Conservation (phyloP, 2,888 invertebrate genomes). For the Archips crataeganus region DNA sequence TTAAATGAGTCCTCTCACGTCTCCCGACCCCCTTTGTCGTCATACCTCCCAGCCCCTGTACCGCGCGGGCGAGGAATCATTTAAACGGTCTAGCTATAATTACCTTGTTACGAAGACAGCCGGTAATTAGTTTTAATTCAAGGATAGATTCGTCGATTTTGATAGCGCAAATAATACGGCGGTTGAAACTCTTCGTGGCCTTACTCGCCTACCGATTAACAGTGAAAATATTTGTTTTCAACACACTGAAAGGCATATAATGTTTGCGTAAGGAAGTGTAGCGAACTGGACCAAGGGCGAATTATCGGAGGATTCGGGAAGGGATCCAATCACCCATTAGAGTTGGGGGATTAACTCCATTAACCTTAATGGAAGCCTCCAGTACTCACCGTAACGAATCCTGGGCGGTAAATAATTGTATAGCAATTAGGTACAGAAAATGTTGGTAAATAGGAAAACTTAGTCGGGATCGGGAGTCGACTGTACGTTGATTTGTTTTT, state of each 20-base stretch:
- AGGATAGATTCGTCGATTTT: too few species aligned
- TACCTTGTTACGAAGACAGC: too few species aligned
- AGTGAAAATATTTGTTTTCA: conserved; percentile 33
- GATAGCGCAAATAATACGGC: too few species aligned
- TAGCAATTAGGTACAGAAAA: conserved; percentile 41
- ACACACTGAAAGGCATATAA: conserved; percentile 36
- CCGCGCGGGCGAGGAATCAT: too few species aligned
- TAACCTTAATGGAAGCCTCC: conserved; percentile 63
- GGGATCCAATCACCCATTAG: conserved; percentile 60
- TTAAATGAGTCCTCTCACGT: too few species aligned
- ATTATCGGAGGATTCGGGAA: conserved; percentile 39
- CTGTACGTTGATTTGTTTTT: not conserved
- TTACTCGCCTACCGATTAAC: conserved; percentile 2
- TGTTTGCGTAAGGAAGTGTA: conserved; percentile 40
- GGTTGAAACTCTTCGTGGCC: too few species aligned
- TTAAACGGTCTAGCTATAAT: too few species aligned
- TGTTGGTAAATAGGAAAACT: conserved; percentile 23
- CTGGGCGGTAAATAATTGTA: conserved; percentile 55
- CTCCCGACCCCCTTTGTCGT: too few species aligned
- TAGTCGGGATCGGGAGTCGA: not conserved
- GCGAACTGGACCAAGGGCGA: conserved; percentile 20
- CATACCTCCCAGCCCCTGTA: too few species aligned
- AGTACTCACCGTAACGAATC: conserved; percentile 56
- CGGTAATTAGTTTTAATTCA: too few species aligned
- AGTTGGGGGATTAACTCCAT: conserved; percentile 61